Conservation (phyloP, 1,140 invertebrate species). For the Bombus pascuorum region DNA sequence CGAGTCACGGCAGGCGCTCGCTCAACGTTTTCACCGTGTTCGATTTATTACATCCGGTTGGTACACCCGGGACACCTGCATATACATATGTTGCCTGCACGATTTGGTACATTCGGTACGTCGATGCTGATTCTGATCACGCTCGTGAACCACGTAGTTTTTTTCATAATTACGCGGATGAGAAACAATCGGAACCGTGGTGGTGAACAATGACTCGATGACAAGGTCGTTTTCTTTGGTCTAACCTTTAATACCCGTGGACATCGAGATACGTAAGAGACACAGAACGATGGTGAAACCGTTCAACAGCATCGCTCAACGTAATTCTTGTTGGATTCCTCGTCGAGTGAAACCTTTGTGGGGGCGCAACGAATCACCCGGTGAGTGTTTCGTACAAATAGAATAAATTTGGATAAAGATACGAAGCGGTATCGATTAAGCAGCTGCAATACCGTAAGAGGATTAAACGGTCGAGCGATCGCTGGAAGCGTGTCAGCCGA, state of each 20-base stretch:
- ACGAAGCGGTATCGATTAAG: conserved; percentile 15
- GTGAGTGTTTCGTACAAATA: neutral
- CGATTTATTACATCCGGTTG: conserved; percentile 70
- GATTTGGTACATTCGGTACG: conserved; percentile 28
- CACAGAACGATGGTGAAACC: neutral
- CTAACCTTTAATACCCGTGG: neutral
- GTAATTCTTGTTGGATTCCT: neutral
- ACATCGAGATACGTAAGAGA: neutral
- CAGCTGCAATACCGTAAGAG: conserved; percentile 35
- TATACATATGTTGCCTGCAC: conserved; percentile 49
- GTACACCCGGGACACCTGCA: conserved; percentile 61
- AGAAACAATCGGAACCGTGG: neutral
- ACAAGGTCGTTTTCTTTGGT: no score
- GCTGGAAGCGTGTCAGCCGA: conserved; percentile 25
- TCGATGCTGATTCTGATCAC: conserved; percentile 29
- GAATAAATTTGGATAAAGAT: neutral
- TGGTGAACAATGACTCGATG: neutral
- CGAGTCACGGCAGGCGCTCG: conserved; percentile 65
- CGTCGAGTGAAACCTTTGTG: no score
- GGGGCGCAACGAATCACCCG: no score
- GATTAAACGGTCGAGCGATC: conserved; percentile 55
- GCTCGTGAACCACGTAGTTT: neutral
- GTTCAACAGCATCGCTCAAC: neutral
- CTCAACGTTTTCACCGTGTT: conserved; percentile 67
- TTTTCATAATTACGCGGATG: conserved; percentile 31